phyloP scores from a whole-genome alignment of 2,113 vertebrate species.

The Orycteropus afer region DNA sequence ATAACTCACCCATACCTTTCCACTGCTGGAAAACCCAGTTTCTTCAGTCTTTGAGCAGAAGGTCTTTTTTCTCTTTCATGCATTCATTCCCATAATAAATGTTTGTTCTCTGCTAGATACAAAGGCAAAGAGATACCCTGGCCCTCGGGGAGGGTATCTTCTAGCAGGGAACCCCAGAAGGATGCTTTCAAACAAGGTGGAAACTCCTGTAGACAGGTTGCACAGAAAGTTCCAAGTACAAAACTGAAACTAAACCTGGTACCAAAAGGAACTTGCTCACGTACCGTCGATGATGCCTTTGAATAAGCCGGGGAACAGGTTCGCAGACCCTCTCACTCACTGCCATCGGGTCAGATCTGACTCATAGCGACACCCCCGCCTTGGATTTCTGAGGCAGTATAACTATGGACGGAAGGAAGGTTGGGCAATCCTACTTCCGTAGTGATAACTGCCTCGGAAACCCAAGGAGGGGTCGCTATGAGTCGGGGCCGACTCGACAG shows the following conservation, averaged over 20 bases:
- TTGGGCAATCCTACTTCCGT: too few species aligned
- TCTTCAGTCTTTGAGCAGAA: slow-evolving; percentile 1
- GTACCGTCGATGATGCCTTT: too few species aligned
- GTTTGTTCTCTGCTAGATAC: not conserved
- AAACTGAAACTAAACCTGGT: not conserved
- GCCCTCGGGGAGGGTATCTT: not conserved
- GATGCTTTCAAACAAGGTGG: slow-evolving; percentile 23
- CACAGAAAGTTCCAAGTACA: not conserved
- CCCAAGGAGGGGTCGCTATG: too few species aligned
- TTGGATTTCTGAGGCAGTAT: too few species aligned
- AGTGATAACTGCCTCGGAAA: too few species aligned
- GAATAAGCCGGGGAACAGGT: too few species aligned
- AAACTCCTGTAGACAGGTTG: not conserved
- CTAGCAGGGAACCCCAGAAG: not conserved
- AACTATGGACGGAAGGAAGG: too few species aligned
- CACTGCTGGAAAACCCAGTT: not conserved
- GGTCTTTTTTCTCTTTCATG: not conserved
- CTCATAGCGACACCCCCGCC: too few species aligned
- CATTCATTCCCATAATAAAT: not conserved
- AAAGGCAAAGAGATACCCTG: not conserved
- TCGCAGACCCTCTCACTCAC: too few species aligned
- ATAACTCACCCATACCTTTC: not conserved
- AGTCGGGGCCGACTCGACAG: too few species aligned
- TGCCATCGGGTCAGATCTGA: too few species aligned
- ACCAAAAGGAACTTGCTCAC: not conserved